Conservation (phyloP, 2,797 vertebrate genomes). For the Poecile montanus region DNA sequence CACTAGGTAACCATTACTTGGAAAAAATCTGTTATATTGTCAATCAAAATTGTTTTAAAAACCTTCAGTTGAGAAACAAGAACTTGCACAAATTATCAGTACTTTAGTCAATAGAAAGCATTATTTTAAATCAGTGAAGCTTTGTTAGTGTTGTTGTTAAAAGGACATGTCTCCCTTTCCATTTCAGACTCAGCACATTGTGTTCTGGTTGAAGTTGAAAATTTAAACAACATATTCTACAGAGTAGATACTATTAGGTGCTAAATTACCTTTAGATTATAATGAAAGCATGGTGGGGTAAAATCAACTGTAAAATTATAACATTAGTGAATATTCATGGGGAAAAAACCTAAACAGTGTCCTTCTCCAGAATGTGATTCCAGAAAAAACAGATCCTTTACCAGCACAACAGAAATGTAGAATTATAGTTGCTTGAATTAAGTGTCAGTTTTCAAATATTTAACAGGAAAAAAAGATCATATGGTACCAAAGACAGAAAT, state of each 20-base stretch:
- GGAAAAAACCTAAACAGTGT: accelerated
- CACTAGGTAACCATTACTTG: not conserved
- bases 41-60: not conserved
- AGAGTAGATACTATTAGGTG: not conserved
- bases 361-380: not conserved
- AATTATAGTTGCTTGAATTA: not conserved
- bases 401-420: not conserved
- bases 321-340: not conserved
- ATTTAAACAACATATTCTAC: not conserved
- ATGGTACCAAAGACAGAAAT: not conserved
- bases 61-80: accelerated
- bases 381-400: not conserved
- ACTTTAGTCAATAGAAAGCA: not conserved
- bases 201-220: not conserved
- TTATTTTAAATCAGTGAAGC: not conserved
- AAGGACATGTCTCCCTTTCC: not conserved
- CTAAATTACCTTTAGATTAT: not conserved
- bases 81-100: not conserved
- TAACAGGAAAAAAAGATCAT: not conserved
- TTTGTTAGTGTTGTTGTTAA: not conserved
- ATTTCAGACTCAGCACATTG: not conserved
- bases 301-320: not conserved
- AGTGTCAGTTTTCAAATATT: not conserved
- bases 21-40: not conserved
- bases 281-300: not conserved